Evolutionary conservation across 2,113 vertebrate species (phyloP), one percentile per base, ranked within the genome.

Genomic region (Otis tarda): DNA sequence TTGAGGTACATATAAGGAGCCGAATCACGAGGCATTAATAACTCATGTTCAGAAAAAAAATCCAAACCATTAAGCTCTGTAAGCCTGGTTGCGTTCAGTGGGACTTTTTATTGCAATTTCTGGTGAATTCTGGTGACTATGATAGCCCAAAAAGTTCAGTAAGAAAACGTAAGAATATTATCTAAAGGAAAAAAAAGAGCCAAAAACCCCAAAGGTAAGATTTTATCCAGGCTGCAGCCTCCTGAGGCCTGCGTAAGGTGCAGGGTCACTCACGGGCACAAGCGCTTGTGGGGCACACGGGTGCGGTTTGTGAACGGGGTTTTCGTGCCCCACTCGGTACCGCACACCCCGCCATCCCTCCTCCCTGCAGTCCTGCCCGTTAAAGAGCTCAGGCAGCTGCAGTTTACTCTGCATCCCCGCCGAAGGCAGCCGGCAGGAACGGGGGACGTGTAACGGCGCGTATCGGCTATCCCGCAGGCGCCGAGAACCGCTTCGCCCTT

Each of bases 191-290:
- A 21, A 33, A 39, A 23, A 45, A 11, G 39, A 31, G 35, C 24
- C 22, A 27, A 52, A 52, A 52, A 49, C 47, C 50, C 53, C 27
- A 30, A 15, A 30, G 5, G n/a, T 7, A 35, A 45, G 31, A 15
- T 41, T 69, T 57, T n/a, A 25, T 4, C 9, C 27, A 20, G 33
- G 16, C 18, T 41, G 45, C 30, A 22, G 1, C 24, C 18, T 4
- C 5, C 6, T 13, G 4, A 39, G 69, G 55, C n/a, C 35, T 4
- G 0, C 2, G 15, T 4, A 9, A 4, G 0, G 3, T 3, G 10
- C 28, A 16, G 47, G 23, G 70, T 47, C 60, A 83, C 68, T 73
- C 13, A 1, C 7, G 4, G 0, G 22, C 43, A 11, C 1, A 0
- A 59, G 4, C 0, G 3, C 35, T 45, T 4, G 33, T n/a, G 12